These are phyloP conservation scores for Crocallis elinguaria DNA, from an alignment of 2,888 invertebrate species.

Conservation along the genomic window DNA sequence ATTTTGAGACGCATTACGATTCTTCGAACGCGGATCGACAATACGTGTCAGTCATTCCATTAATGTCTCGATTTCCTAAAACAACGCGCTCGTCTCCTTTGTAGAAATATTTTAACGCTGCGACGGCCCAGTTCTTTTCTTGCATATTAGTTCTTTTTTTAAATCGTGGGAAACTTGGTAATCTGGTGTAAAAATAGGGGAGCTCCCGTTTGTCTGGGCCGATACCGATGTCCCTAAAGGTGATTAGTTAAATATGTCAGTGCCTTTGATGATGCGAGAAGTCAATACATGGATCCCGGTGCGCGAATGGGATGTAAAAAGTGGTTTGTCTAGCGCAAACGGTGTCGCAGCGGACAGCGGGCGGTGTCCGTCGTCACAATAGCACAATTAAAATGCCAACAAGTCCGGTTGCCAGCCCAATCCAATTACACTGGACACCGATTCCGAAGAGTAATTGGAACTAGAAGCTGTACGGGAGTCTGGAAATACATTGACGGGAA, in stretches of 20 bases:
- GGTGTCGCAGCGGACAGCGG: conserved; percentile 63
- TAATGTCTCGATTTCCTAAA: conserved; percentile 77
- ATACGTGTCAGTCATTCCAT: conserved; percentile 81
- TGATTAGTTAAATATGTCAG: conserved; percentile 24
- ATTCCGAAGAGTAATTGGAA: conserved; percentile 84
- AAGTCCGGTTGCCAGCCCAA: conserved; percentile 82
- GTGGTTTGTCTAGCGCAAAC: conserved; percentile 70
- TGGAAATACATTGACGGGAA: conserved; percentile 67
- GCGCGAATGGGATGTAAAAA: conserved; percentile 62
- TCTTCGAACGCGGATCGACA: conserved; percentile 68
- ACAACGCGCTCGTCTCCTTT: conserved; percentile 65
- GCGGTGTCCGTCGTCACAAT: conserved; percentile 80
- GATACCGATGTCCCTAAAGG: conserved; percentile 4
- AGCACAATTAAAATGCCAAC: conserved; percentile 85
- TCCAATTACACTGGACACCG: conserved; percentile 84
- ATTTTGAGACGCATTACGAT: conserved; percentile 62
- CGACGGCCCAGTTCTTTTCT: conserved; percentile 59
- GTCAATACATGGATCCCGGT: conserved; percentile 12
- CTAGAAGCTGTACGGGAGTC: conserved; percentile 68
- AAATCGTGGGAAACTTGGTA: conserved; percentile 61
- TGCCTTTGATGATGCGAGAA: conserved; percentile 20
- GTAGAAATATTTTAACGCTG: conserved; percentile 78
- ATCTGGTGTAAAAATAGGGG: conserved; percentile 29
- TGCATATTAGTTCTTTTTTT: conserved; percentile 53
- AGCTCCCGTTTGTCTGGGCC: conserved; percentile 17